phyloP scores from a whole-genome alignment of 2,888 invertebrate species.

The Mesorhabditis sp. region DNA sequence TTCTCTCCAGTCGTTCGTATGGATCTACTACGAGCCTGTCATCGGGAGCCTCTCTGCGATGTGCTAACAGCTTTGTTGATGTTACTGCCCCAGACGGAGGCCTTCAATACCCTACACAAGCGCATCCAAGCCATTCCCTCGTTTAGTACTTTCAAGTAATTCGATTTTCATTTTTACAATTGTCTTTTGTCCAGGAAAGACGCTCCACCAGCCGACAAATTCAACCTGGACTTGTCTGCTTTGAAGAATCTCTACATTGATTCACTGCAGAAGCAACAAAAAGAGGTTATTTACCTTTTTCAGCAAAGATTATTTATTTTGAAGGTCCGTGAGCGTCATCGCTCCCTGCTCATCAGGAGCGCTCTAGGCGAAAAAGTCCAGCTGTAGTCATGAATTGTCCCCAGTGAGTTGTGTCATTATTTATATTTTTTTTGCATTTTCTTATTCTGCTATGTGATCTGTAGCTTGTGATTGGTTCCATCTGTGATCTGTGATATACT shows the following conservation, averaged over 20 bases:
- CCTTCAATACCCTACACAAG: slow-evolving; percentile 79
- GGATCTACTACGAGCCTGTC: slow-evolving; percentile 77
- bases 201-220: not conserved
- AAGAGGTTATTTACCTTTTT: not conserved
- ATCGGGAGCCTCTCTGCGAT: slow-evolving; percentile 66
- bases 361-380: not conserved
- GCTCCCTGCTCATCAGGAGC: not conserved
- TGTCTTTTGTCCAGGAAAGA: not conserved
- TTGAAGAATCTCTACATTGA: not conserved
- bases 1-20: slow-evolving; percentile 75
- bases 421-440: too few species aligned
- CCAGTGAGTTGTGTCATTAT: too few species aligned
- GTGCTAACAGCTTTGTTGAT: slow-evolving; percentile 91
- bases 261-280: slow-evolving; percentile 6
- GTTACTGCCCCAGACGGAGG: slow-evolving; percentile 94
- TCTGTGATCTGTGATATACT: too few species aligned
- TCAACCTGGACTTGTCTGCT: not conserved
- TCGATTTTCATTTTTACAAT: not conserved
- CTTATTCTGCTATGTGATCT: too few species aligned
- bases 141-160: slow-evolving; percentile 41
- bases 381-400: too few species aligned
- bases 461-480: too few species aligned
- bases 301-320: not conserved
- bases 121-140: slow-evolving; percentile 68
- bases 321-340: slow-evolving; percentile 6